phyloP scores from a whole-genome alignment of 2,797 vertebrate genomes.

The Phataginus tricuspis region DNA sequence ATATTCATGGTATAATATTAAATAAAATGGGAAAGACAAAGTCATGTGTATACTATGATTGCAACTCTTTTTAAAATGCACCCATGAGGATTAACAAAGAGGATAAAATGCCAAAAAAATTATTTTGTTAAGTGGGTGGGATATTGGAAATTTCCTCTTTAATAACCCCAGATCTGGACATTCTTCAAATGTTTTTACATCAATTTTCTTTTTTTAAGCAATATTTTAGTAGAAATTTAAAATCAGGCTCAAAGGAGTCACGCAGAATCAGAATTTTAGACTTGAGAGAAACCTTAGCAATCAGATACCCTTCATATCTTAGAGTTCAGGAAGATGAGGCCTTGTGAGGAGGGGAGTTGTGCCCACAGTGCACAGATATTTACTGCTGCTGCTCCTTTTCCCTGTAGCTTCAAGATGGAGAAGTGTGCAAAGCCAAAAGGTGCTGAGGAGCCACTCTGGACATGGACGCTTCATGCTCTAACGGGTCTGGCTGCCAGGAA shows the following conservation, averaged over 20 bases:
- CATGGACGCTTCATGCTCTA: not conserved
- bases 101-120: constrained; percentile 1
- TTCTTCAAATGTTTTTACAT: constrained; percentile 2
- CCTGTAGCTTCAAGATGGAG: fast-evolving
- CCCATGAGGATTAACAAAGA: not conserved
- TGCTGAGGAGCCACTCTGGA: not conserved
- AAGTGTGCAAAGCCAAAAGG: not conserved
- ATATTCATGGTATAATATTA: not conserved
- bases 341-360: fast-evolving
- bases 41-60: not conserved
- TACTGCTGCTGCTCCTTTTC: not conserved
- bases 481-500: not conserved
- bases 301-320: not conserved
- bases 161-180: not conserved
- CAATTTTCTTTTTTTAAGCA: not conserved
- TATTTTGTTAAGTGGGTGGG: not conserved
- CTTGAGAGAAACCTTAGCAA: not conserved
- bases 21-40: not conserved
- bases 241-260: not conserved
- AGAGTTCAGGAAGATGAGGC: not conserved
- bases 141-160: not conserved
- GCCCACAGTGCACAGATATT: not conserved
- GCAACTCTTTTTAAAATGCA: not conserved
- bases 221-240: constrained; percentile 8
- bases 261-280: not conserved